Conservation (phyloP, 2,113 vertebrate species). For the Chionomys nivalis region DNA sequence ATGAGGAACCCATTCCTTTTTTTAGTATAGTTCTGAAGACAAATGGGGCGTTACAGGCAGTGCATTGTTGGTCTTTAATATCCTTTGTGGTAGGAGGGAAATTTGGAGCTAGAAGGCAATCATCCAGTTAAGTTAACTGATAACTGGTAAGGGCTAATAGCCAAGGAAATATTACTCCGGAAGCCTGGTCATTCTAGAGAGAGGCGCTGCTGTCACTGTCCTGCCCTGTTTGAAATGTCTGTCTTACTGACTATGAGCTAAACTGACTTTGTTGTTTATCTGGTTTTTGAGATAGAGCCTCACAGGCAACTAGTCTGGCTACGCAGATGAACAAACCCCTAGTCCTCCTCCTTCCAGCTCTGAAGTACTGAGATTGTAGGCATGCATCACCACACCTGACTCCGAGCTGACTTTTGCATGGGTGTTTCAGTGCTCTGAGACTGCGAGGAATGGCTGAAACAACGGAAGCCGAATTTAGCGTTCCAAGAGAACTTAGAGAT, state of each 20-base stretch:
- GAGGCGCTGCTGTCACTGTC: neutral
- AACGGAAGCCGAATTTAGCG: neutral
- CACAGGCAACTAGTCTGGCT: neutral
- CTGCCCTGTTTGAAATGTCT: neutral
- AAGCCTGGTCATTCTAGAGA: neutral
- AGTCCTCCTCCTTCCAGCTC: neutral
- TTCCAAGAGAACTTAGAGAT: neutral
- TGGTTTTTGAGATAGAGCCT: neutral
- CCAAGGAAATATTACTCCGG: neutral
- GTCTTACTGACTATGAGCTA: neutral
- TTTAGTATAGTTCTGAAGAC: neutral
- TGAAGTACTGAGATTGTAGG: neutral
- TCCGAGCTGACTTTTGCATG: neutral
- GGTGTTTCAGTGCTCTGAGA: conserved; percentile 4
- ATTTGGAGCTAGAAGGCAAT: neutral
- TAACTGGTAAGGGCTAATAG: neutral
- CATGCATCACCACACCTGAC: neutral
- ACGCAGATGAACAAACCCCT: too few relatives aligned
- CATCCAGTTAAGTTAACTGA: neutral
- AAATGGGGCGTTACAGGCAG: neutral
- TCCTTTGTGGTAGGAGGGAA: neutral
- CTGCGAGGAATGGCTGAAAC: neutral
- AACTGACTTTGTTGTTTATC: neutral
- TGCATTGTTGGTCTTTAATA: neutral
- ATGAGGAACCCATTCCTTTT: neutral